These are phyloP conservation scores for Chymomyza procnemis DNA, from an alignment of 2,888 invertebrate species.

Conservation along the genomic window DNA sequence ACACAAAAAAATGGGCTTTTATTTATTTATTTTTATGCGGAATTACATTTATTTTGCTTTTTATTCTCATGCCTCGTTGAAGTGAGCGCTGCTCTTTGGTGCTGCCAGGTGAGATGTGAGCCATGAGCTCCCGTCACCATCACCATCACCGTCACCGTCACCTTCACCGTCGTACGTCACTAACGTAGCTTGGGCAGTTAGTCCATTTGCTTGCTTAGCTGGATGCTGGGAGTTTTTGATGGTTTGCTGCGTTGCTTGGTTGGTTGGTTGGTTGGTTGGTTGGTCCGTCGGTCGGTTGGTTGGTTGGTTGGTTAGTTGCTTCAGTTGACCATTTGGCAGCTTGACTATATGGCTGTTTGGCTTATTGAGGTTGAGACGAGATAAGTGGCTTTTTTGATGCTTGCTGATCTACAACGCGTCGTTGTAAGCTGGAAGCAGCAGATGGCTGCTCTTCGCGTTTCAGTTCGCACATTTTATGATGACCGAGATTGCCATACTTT, in stretches of 20 bases:
- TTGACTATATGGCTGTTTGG: background rate
- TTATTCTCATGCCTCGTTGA: constrained; percentile 45
- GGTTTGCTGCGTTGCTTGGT: constrained; percentile 7
- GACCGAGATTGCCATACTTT: constrained; percentile 67
- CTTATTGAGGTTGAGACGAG: constrained; percentile 48
- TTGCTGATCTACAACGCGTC: constrained; percentile 52
- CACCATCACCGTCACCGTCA: background rate
- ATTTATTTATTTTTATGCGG: constrained; percentile 63
- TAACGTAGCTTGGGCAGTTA: background rate
- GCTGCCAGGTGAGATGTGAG: constrained; percentile 51
- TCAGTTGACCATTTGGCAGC: background rate
- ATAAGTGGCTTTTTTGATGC: constrained; percentile 58
- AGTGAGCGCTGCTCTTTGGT: background rate
- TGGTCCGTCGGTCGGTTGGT: background rate
- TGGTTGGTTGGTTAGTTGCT: background rate
- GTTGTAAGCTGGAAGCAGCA: constrained; percentile 28
- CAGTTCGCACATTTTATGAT: constrained; percentile 70
- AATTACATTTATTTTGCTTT: constrained; percentile 66
- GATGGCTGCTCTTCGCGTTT: constrained; percentile 54
- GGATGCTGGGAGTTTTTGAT: background rate
- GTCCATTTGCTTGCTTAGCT: background rate
- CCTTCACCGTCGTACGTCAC: background rate
- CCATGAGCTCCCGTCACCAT: constrained; percentile 35
- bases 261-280: background rate
- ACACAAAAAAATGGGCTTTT: constrained; percentile 29